Evolutionary conservation across 1,140 invertebrate genomes (phyloP), one percentile per base, ranked within the genome.

Genomic region (Pseudoatta argentina): DNA sequence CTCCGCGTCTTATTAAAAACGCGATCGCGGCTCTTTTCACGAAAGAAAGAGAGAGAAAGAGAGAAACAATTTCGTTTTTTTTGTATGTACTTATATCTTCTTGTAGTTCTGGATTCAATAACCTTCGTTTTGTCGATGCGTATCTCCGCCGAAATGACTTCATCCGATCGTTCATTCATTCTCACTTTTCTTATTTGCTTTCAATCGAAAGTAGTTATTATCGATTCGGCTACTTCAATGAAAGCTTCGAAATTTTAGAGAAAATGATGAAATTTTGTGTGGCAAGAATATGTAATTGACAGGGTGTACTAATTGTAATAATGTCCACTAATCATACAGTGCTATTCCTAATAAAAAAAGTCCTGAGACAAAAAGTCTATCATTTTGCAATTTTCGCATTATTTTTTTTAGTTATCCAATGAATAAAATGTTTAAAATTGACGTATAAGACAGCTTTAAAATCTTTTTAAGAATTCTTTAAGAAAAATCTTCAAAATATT

Each of bases 121-220:
- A 85, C 48, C 48, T 66, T 85, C 82, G 57, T 85, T 85, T 85
- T 77, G 77, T 55, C 48, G 73, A 85, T 67, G 61, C 73, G 18
- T 21, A 76, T 76, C 59, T 85, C 48, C 21, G 16, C 51, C 24
- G 12, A 67, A 77, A 77, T 77, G 39, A 21, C 59, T 53, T 85
- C 75, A 85, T 85, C n/a, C 57, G 34, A 44, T 34, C 18, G 16
- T 30, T 14, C 44, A 3, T 81, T 39, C n/a, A 4, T 76, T 8
- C 39, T 27, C 4, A 10, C n/a, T 64, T 63, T 64, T 57, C 16
- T 57, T 21, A 78, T 21, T 53, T 30, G 24, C 12, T 18, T 6
- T 57, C 55, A 48, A 79, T 73, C 39, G n/a, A 44, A n/a, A n/a
- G n/a, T 44, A 44, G 8, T 83, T 48, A 83, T 75, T 61, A 75